Base-by-base conservation (phyloP, 35 echinoderm and acorn worm species). In the Apostichopus californicus region DNA sequence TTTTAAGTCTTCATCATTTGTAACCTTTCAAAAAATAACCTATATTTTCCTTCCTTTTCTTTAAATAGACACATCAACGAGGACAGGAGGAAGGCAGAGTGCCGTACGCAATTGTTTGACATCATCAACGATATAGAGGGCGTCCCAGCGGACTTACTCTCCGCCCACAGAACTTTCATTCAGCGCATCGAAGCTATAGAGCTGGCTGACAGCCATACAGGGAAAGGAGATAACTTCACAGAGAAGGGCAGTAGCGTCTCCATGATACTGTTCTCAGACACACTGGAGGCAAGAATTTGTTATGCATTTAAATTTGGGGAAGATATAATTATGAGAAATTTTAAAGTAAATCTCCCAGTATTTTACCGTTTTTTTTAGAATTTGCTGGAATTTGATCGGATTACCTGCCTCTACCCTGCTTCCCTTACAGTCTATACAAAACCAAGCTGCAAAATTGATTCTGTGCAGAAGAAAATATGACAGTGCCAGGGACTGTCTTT, bases 101-200 rank as follows among this genome's bases (percentile, higher is more conserved):
- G 97, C 20, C 95, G 94, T 58, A 99, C 95, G 6, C 95, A 96
- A 65, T 96, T 96, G 97, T 98, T 98, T 96, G 97, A 98, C 56
- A 94, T 98, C 72, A 94, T 98, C 86, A 98, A 96, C 78, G 97
- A 98, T 56, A 98, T 98, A 87, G 97, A 98, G 73, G 97, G 95
- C 63, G 97, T 98, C 5, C 97, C 97, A 26, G 77, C 97, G 53
- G 90, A 96, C 79, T 92, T 98, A 1, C 87, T 98, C 5, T 98
- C 97, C 1, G 95, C 97, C 5, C 97, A 98, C 90, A 93, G 97
- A 9, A 94, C 91, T 15, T 98, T 96, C 92, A 85, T 98, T 87
- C 94, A 83, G 72, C 92, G 92, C 34, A 72, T 92, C 8, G 97
- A 98, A 21, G 93, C 88, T 1, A 86, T 91, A 4, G 97, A 98